Conservation (phyloP, 2,888 invertebrate genomes). For the Hypomecis punctinalis region DNA sequence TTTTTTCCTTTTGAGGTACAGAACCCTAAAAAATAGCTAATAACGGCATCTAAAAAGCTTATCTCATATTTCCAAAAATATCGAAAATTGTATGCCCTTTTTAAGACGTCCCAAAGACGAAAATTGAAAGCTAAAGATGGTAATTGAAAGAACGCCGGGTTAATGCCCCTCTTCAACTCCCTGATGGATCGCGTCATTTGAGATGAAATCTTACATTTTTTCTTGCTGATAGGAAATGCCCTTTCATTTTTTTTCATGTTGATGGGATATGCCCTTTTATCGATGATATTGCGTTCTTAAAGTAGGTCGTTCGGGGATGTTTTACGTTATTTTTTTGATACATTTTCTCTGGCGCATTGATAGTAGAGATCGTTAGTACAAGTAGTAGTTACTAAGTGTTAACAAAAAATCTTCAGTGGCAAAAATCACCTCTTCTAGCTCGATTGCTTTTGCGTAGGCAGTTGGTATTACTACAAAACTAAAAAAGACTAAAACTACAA, state of each 20-base stretch:
- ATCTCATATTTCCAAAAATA: slow-evolving; percentile 53
- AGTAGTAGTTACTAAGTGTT: too few species aligned
- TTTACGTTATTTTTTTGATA: background rate
- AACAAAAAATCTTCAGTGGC: too few species aligned
- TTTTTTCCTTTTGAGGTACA: too few species aligned
- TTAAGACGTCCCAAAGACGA: slow-evolving; percentile 73
- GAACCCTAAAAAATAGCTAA: background rate
- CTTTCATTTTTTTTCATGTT: slow-evolving; percentile 62
- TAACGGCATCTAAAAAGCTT: slow-evolving; percentile 12
- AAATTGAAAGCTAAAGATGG: slow-evolving; percentile 83
- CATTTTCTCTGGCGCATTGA: slow-evolving; percentile 1
- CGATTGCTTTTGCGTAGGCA: too few species aligned
- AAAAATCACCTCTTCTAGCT: too few species aligned
- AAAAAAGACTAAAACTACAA: too few species aligned
- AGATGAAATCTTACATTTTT: slow-evolving; percentile 68
- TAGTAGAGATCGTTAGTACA: too few species aligned
- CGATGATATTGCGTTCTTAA: slow-evolving; percentile 40
- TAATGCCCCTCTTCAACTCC: slow-evolving; percentile 72
- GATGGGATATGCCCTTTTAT: slow-evolving; percentile 44
- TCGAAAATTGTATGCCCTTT: slow-evolving; percentile 63
- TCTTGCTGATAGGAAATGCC: slow-evolving; percentile 42
- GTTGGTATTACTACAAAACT: too few species aligned
- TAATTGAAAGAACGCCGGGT: slow-evolving; percentile 80
- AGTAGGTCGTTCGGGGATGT: slow-evolving; percentile 41
- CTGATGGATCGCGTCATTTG: slow-evolving; percentile 79